Conservation (phyloP, 2,888 invertebrate genomes). For the Salpingus planirostris region DNA sequence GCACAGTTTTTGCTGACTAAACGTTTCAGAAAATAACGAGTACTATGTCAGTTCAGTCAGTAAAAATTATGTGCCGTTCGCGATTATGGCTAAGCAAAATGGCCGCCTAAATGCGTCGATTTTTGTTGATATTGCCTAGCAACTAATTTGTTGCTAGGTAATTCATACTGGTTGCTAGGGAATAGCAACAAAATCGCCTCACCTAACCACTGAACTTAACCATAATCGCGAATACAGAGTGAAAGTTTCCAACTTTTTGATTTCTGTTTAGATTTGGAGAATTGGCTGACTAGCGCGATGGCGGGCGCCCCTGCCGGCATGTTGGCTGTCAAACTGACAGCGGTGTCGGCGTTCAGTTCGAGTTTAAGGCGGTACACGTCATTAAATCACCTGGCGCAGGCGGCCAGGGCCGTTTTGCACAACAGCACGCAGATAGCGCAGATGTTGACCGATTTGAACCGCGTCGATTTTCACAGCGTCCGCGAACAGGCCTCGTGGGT, state of each 20-base stretch:
- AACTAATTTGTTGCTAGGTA: too few relatives aligned
- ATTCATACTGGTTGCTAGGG: too few relatives aligned
- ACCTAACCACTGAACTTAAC: background rate
- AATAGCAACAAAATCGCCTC: too few relatives aligned
- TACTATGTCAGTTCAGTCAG: too few relatives aligned
- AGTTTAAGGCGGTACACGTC: slow-evolving; percentile 93
- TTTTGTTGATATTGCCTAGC: too few relatives aligned
- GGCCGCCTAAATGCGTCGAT: too few relatives aligned
- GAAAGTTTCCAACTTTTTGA: too few relatives aligned
- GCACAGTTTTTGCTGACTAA: too few relatives aligned
- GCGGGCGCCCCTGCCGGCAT: slow-evolving; percentile 74
- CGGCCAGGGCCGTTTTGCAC: slow-evolving; percentile 90
- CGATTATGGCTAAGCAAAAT: too few relatives aligned
- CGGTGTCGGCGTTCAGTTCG: slow-evolving; percentile 88
- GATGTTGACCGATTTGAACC: slow-evolving; percentile 93
- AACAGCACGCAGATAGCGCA: slow-evolving; percentile 91
- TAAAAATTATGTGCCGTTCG: too few relatives aligned
- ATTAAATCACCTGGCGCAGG: slow-evolving; percentile 88
- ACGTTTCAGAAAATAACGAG: too few relatives aligned
- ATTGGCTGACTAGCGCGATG: slow-evolving; percentile 75
- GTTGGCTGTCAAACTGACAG: slow-evolving; percentile 71
- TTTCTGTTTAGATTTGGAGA: slow-evolving; percentile 76
- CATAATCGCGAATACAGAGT: background rate
- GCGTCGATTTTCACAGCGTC: slow-evolving; percentile 96
- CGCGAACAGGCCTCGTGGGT: slow-evolving; percentile 94